These are phyloP conservation scores for Platycheirus rosarum DNA, from an alignment of 2,888 invertebrate species.

Conservation along the genomic window DNA sequence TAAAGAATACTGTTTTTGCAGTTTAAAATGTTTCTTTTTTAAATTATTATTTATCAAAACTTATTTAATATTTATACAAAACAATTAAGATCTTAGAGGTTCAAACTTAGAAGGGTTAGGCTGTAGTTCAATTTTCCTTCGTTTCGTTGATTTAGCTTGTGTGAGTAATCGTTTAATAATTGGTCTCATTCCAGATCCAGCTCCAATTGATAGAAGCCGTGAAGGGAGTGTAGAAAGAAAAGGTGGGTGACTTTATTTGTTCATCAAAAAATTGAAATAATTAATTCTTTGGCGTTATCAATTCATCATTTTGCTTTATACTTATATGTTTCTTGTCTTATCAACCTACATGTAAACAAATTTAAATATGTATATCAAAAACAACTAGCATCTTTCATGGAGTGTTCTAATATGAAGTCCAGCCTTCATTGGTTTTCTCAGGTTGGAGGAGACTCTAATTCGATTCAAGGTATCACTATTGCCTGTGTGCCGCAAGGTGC, in stretches of 20 bases:
- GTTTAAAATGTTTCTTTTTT: too few species aligned
- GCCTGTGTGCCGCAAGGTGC: conserved; percentile 13
- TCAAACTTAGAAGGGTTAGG: too few species aligned
- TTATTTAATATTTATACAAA: too few species aligned
- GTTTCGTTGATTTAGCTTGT: conserved; percentile 21
- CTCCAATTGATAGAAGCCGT: conserved; percentile 81
- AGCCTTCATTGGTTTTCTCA: conserved; percentile 82
- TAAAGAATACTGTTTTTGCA: too few species aligned
- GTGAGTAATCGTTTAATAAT: conserved; percentile 53
- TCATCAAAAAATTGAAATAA: background rate
- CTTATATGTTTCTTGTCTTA: conserved; percentile 25
- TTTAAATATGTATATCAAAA: conserved; percentile 18
- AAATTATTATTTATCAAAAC: too few species aligned
- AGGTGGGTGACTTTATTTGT: conserved; percentile 76
- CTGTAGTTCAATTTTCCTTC: too few species aligned
- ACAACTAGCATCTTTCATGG: conserved; percentile 74
- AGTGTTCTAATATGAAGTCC: conserved; percentile 76
- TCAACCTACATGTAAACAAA: conserved; percentile 33
- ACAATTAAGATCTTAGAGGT: too few species aligned
- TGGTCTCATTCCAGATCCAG: conserved; percentile 78
- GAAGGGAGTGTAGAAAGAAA: conserved; percentile 82
- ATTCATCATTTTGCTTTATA: conserved; percentile 11
- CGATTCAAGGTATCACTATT: conserved; percentile 77
- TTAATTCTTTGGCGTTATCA: too few species aligned
- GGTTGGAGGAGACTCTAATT: conserved; percentile 81